Evolutionary conservation across 1,140 invertebrate species (phyloP).

Genomic region (Oncopodura yosiiana): DNA sequence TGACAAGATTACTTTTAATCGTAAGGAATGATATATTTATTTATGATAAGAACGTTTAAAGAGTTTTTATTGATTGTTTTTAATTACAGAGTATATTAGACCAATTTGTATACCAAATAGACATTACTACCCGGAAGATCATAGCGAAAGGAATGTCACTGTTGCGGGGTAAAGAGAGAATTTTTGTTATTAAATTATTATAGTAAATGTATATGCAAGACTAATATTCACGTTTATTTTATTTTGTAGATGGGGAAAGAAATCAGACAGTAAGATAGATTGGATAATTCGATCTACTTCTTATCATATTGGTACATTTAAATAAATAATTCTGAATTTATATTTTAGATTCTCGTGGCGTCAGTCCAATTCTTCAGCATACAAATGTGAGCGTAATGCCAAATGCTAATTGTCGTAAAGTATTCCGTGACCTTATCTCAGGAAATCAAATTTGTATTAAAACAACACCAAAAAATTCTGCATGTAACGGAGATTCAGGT

Average conservation of each 20-base stretch:
- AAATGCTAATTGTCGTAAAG: constrained; percentile 22
- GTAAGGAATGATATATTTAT: constrained; percentile 12
- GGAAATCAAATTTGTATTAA: constrained; percentile 28
- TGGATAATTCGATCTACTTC: too few relatives aligned
- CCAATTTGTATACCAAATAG: constrained; percentile 33
- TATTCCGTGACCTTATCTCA: constrained; percentile 25
- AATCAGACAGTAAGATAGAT: constrained; percentile 28
- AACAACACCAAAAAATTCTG: constrained; percentile 18
- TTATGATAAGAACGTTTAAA: background rate
- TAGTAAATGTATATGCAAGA: too few relatives aligned
- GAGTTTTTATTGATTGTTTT: constrained; percentile 10
- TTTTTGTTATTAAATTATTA: too few relatives aligned
- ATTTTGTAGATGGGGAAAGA: constrained; percentile 35
- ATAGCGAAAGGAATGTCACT: constrained; percentile 22
- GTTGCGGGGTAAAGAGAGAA: too few relatives aligned
- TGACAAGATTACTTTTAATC: constrained; percentile 24
- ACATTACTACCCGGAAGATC: constrained; percentile 13
- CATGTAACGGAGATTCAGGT: too few relatives aligned
- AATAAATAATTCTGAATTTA: too few relatives aligned
- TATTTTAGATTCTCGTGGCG: constrained; percentile 21
- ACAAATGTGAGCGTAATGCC: constrained; percentile 22
- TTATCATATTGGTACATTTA: too few relatives aligned
- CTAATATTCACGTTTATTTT: too few relatives aligned
- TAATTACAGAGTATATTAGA: constrained; percentile 27
- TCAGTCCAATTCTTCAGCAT: constrained; percentile 30